Evolutionary conservation across 2,888 invertebrate genomes (phyloP).

Genomic region (Thymelicus acteon): DNA sequence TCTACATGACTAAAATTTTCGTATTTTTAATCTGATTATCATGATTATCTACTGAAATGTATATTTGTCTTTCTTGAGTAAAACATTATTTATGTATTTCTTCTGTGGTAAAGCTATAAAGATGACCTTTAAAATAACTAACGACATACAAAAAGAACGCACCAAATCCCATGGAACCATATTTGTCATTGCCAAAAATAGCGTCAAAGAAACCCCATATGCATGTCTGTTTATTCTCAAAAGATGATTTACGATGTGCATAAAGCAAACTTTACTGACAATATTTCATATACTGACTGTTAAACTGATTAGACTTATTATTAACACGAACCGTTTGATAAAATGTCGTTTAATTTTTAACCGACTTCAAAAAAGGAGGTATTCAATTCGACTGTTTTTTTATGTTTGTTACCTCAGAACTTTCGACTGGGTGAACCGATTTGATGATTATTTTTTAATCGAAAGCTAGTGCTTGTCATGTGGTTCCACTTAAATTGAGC

Average conservation of each 20-base stretch:
- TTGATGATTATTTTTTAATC: too few species aligned
- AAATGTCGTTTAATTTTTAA: conserved; percentile 11
- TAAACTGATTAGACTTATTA: conserved; percentile 28
- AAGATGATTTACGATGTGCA: conserved; percentile 24
- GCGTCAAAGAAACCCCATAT: conserved; percentile 39
- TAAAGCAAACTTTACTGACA: conserved; percentile 24
- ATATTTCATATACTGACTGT: not conserved
- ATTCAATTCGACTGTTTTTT: too few species aligned
- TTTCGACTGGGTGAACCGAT: too few species aligned
- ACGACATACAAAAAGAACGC: conserved; percentile 10
- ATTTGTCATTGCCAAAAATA: conserved; percentile 42
- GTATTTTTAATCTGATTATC: too few species aligned
- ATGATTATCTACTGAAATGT: too few species aligned
- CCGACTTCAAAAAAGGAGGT: too few species aligned
- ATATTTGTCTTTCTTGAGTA: too few species aligned
- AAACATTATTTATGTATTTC: too few species aligned
- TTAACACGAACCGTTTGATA: conserved; percentile 27
- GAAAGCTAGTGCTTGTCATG: too few species aligned
- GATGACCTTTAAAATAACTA: not conserved
- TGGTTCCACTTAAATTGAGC: too few species aligned
- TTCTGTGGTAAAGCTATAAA: not conserved
- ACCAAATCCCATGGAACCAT: conserved; percentile 27
- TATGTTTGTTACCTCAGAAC: too few species aligned
- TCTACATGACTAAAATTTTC: too few species aligned
- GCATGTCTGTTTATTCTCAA: conserved; percentile 21